Base-by-base conservation (phyloP, 2,888 invertebrate genomes). In the Invenusta paracnida region DNA sequence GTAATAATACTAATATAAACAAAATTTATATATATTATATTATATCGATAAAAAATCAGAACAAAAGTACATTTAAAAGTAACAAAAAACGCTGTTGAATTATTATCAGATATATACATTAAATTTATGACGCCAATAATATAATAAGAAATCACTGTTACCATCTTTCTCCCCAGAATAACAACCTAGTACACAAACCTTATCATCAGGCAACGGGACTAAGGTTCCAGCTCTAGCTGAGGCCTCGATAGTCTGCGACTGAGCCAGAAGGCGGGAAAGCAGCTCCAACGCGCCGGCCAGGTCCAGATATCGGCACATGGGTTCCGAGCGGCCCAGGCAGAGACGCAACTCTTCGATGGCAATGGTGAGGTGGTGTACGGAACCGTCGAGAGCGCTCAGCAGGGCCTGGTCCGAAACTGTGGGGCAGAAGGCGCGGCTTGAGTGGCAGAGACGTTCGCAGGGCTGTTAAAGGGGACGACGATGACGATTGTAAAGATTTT, bases 121-220 rank as follows among this genome's bases (percentile, higher is more conserved):
- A n/a, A n/a, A n/a, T n/a, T n/a, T n/a, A n/a, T n/a, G n/a, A n/a
- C n/a, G n/a, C n/a, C n/a, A n/a, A n/a, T n/a, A n/a, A n/a, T n/a
- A n/a, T n/a, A n/a, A n/a, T n/a, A n/a, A n/a, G n/a, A n/a, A n/a
- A n/a, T n/a, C n/a, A n/a, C n/a, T n/a, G n/a, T n/a, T n/a, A n/a
- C n/a, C n/a, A n/a, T n/a, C n/a, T n/a, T n/a, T n/a, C n/a, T n/a
- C n/a, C n/a, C n/a, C n/a, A n/a, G n/a, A n/a, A n/a, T n/a, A n/a
- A n/a, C n/a, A n/a, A n/a, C n/a, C n/a, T n/a, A n/a, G n/a, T n/a
- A n/a, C n/a, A 27, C 11, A 13, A 29, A 82, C 82, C 29, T 82
- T 82, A 29, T 96, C 95, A 79, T 95, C 96, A 0, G 97, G 97
- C 88, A 97, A 92, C 0, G 96, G 96, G 87, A 94, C 93, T 67